Conservation (phyloP, 2,888 invertebrate genomes). For the Archips xylosteana region DNA sequence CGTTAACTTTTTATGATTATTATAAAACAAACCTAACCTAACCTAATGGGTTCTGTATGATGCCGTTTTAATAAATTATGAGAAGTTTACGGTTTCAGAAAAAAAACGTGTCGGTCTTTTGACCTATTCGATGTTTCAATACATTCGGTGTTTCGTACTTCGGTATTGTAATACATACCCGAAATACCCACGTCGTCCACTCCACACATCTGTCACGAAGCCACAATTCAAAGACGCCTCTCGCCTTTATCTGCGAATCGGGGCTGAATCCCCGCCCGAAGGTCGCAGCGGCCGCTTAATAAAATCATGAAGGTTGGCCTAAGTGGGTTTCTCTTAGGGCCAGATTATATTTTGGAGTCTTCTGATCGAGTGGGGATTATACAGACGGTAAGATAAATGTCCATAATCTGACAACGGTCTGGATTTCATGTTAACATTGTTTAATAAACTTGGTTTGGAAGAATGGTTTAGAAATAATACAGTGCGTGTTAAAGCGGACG, state of each 20-base stretch:
- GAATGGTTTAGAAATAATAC: too few relatives aligned
- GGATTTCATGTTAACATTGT: not conserved
- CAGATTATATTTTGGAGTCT: not conserved
- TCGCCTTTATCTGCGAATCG: not conserved
- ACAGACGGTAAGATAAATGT: not conserved
- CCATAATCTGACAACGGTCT: not conserved
- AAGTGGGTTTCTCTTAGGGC: constrained; percentile 10
- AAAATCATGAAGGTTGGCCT: constrained; percentile 13
- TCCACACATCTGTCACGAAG: not conserved
- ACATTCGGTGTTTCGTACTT: too few relatives aligned
- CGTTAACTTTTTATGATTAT: too few relatives aligned
- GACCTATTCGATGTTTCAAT: too few relatives aligned
- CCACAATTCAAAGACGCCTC: constrained; percentile 1
- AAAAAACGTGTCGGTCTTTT: too few relatives aligned
- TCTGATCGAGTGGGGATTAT: not conserved
- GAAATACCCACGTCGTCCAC: constrained; percentile 1
- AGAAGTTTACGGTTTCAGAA: too few relatives aligned
- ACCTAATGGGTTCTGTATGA: too few relatives aligned
- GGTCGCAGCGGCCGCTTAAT: constrained; percentile 3
- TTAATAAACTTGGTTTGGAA: too few relatives aligned
- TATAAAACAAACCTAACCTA: too few relatives aligned
- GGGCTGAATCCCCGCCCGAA: not conserved
- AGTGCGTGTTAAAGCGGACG: too few relatives aligned
- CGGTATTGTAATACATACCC: too few relatives aligned
- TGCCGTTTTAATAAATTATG: too few relatives aligned